Percentiles rank a stretch among this genome's conserved stretches.
phyloP scores from a whole-genome alignment of 2,888 invertebrate species.

The Pammene aurita region DNA sequence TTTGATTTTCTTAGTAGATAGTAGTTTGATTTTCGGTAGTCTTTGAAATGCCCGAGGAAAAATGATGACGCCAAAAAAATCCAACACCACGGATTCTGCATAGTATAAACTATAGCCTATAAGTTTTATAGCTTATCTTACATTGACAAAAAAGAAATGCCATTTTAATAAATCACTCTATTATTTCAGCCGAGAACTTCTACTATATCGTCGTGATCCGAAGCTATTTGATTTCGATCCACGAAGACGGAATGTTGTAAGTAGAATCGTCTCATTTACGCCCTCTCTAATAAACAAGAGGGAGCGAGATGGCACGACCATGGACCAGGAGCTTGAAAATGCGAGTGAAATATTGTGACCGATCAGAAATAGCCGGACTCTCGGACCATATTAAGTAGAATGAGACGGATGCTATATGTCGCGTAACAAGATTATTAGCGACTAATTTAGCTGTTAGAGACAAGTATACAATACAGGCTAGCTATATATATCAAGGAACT shows the following conservation, averaged over 20 bases:
- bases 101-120: too few species aligned
- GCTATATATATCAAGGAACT: too few species aligned
- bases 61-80: too few species aligned
- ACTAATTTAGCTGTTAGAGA: too few species aligned
- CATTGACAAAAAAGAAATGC: too few species aligned
- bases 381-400: slow-evolving; percentile 13
- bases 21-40: too few species aligned
- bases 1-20: too few species aligned
- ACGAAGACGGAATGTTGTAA: slow-evolving; percentile 77
- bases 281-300: neutral
- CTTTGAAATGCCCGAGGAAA: too few species aligned
- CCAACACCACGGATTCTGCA: too few species aligned
- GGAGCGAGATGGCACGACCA: slow-evolving; percentile 7
- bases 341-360: slow-evolving; percentile 21
- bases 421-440: neutral
- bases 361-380: neutral
- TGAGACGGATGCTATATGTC: neutral
- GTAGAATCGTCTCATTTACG: slow-evolving; percentile 36
- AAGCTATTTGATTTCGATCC: slow-evolving; percentile 75
- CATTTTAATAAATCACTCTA: neutral
- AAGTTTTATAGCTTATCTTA: too few species aligned
- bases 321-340: slow-evolving; percentile 36
- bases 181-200: slow-evolving; percentile 72
- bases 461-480: too few species aligned
- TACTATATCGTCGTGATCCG: slow-evolving; percentile 76